phyloP scores from a whole-genome alignment of 2,113 vertebrate species.

The Porphyrio hochstetteri region DNA sequence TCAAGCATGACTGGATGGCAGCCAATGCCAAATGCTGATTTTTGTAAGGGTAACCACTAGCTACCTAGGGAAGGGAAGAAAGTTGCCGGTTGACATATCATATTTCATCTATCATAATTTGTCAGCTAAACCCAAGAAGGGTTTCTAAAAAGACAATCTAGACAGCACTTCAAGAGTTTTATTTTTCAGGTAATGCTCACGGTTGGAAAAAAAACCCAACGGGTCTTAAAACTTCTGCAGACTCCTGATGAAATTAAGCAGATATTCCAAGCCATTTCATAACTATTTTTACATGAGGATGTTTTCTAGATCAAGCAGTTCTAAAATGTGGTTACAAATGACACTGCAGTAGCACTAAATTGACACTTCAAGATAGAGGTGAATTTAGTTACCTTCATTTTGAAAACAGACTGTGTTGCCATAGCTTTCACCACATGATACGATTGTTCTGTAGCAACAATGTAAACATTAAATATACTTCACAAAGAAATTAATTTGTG shows the following conservation, averaged over 20 bases:
- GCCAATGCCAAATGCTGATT: constrained; percentile 46
- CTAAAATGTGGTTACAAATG: not conserved
- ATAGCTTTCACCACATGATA: not conserved
- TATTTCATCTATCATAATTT: constrained; percentile 58
- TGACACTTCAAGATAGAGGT: not conserved
- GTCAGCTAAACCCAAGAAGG: constrained; percentile 27
- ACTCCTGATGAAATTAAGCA: not conserved
- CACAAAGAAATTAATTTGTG: not conserved
- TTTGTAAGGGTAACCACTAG: constrained; percentile 29
- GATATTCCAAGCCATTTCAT: not conserved
- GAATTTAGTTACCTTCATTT: not conserved
- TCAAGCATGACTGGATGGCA: constrained; percentile 33
- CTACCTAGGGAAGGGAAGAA: constrained; percentile 27
- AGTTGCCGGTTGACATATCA: not conserved
- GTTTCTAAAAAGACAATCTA: constrained; percentile 43
- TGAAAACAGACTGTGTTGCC: not conserved
- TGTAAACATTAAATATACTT: not conserved
- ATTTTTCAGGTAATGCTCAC: not conserved
- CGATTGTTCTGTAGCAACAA: not conserved
- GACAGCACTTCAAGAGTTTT: not conserved
- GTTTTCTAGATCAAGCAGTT: not conserved
- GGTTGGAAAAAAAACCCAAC: not conserved
- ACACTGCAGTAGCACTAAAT: not conserved
- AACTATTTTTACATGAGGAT: not conserved
- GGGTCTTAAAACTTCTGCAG: not conserved